Evolutionary conservation across 2,113 vertebrate species (phyloP).

Genomic region (Notechis scutatus): DNA sequence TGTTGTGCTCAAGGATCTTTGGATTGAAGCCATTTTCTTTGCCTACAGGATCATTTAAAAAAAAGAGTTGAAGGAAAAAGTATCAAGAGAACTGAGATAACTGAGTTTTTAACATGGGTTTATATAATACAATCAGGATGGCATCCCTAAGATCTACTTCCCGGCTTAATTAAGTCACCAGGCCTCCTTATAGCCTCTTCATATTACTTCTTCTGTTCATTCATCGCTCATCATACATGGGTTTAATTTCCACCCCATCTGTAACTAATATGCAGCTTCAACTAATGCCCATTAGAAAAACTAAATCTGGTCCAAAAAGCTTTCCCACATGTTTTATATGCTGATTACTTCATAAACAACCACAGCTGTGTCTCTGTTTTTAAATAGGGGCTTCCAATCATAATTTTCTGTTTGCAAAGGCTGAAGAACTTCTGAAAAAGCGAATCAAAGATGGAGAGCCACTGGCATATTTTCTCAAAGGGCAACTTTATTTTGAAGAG

Average conservation of each 20-base stretch:
- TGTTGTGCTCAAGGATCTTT: neutral
- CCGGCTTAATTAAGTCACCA: neutral
- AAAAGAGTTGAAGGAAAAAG: neutral
- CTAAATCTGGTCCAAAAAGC: neutral
- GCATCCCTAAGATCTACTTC: neutral
- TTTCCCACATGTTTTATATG: neutral
- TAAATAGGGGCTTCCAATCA: conserved; percentile 37
- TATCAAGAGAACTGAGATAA: neutral
- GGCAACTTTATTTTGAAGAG: conserved; percentile 77
- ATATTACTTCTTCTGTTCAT: neutral
- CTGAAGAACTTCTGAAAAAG: conserved; percentile 49
- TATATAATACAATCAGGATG: neutral
- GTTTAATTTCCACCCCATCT: neutral
- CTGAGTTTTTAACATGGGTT: neutral
- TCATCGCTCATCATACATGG: neutral
- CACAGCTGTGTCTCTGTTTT: neutral
- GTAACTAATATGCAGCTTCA: neutral
- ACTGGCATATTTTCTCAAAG: conserved; percentile 70
- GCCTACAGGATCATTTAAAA: neutral
- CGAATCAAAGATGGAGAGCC: conserved; percentile 55
- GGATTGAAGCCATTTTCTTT: neutral
- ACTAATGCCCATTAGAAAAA: neutral
- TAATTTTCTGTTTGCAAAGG: conserved; percentile 40
- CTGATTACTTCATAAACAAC: neutral
- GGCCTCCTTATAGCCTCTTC: no score